A percentile compares a stretch with the other conserved stretches of the same genome.
phyloP scores from a whole-genome alignment of 1,140 invertebrate genomes.

The Aleiodes sp. region DNA sequence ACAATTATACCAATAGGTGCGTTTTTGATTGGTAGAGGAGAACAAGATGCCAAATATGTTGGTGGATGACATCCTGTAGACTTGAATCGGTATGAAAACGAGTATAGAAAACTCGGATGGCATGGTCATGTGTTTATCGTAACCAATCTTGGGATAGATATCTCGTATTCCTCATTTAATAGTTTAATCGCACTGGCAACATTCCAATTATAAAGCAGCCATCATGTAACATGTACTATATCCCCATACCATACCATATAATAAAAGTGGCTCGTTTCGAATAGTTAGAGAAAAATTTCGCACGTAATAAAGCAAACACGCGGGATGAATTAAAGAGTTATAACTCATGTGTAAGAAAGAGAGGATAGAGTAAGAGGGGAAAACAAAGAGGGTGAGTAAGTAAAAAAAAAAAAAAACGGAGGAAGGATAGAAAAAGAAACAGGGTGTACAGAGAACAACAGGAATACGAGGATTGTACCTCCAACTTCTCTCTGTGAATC shows the following conservation, averaged over 20 bases:
- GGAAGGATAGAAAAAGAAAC: not conserved
- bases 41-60: conserved; percentile 30
- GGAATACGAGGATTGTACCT: conserved; percentile 4
- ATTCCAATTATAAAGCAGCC: conserved; percentile 51
- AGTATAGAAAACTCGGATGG: conserved; percentile 4
- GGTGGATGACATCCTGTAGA: not conserved
- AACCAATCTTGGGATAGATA: not conserved
- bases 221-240: conserved; percentile 41
- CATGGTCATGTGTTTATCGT: not conserved
- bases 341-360: not conserved
- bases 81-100: not conserved
- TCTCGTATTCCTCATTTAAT: conserved; percentile 44
- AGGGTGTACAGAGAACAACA: conserved; percentile 3
- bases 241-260: conserved; percentile 37
- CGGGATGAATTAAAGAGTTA: no score
- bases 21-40: not conserved
- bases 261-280: conserved; percentile 36
- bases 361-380: not conserved
- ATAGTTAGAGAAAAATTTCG: conserved; percentile 54
- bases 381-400: not conserved
- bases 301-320: conserved; percentile 57
- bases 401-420: not conserved
- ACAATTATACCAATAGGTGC: not conserved
- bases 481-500: not conserved
- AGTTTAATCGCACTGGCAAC: conserved; percentile 54